Percentiles rank a stretch among this genome's conserved stretches.
Evolutionary conservation across 2,888 invertebrate genomes (phyloP).

Genomic region (Drosophila differens): DNA sequence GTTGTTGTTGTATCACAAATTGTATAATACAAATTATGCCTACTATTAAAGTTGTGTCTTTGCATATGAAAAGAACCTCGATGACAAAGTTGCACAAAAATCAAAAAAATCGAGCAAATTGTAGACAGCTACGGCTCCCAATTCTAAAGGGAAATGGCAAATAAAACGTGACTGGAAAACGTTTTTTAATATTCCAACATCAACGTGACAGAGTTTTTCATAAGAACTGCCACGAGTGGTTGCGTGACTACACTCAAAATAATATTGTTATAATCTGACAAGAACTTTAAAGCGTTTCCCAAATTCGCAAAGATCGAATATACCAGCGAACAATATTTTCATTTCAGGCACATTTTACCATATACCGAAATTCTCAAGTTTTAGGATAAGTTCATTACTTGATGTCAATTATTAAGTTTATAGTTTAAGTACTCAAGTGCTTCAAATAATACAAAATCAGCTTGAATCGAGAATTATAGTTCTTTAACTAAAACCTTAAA

Average conservation of each 20-base stretch:
- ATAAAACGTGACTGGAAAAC: slow-evolving; percentile 28
- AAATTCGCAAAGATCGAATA: background rate
- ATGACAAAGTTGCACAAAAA: slow-evolving; percentile 36
- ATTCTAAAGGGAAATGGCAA: slow-evolving; percentile 15
- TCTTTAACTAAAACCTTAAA: background rate
- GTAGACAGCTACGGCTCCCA: background rate
- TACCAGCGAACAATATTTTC: background rate
- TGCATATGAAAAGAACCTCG: slow-evolving; percentile 4
- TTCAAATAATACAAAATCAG: no score
- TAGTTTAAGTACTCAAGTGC: background rate
- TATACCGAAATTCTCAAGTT: background rate
- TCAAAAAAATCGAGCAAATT: slow-evolving; percentile 16
- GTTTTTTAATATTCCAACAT: slow-evolving; percentile 47
- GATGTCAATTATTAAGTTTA: background rate
- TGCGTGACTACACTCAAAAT: background rate
- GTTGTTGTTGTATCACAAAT: background rate
- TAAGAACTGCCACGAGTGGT: slow-evolving; percentile 1
- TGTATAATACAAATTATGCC: background rate
- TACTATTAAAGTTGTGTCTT: background rate
- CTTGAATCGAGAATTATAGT: background rate
- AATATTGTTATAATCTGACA: background rate
- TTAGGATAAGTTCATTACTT: background rate
- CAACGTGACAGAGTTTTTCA: slow-evolving; percentile 57
- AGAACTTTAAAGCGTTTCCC: background rate
- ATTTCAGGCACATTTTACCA: background rate